phyloP scores from a whole-genome alignment of 2,888 invertebrate genomes.

The Ophion slaviceki region DNA sequence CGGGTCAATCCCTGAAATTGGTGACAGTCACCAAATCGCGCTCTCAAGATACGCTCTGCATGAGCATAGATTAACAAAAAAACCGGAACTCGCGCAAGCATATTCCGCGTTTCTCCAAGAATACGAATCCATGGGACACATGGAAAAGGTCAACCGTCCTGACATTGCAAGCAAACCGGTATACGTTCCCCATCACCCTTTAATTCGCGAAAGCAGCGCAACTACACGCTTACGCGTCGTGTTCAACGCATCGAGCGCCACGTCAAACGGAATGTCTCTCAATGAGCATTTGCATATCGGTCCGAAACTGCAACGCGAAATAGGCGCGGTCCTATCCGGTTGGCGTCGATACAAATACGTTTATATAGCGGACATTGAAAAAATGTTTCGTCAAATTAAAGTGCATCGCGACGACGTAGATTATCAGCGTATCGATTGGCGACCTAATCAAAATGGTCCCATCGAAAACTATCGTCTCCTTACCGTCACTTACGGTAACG shows the following conservation, averaged over 20 bases:
- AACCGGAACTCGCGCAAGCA: conserved; percentile 25
- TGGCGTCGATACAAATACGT: conserved; percentile 47
- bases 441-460: conserved; percentile 18
- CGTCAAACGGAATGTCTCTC: conserved; percentile 50
- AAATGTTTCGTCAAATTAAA: conserved; percentile 55
- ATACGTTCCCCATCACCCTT: conserved; percentile 31
- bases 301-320: conserved; percentile 42
- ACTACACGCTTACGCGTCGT: conserved; percentile 59
- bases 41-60: conserved; percentile 67
- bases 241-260: conserved; percentile 61
- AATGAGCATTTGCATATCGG: conserved; percentile 59
- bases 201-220: conserved; percentile 34
- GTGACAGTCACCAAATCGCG: conserved; percentile 56
- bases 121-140: conserved; percentile 57
- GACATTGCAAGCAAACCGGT: background rate
- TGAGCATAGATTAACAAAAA: conserved; percentile 67
- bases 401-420: conserved; percentile 56
- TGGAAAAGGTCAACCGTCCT: conserved; percentile 41
- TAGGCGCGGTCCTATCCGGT: conserved; percentile 10
- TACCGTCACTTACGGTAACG: conserved; percentile 70
- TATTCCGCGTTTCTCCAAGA: conserved; percentile 63
- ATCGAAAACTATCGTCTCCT: conserved; percentile 45
- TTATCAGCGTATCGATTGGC: conserved; percentile 72
- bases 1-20: conserved; percentile 53
- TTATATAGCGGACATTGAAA: conserved; percentile 47